Evolutionary conservation across 2,113 vertebrate species (phyloP).

Genomic region (Anser brachyrhynchus): DNA sequence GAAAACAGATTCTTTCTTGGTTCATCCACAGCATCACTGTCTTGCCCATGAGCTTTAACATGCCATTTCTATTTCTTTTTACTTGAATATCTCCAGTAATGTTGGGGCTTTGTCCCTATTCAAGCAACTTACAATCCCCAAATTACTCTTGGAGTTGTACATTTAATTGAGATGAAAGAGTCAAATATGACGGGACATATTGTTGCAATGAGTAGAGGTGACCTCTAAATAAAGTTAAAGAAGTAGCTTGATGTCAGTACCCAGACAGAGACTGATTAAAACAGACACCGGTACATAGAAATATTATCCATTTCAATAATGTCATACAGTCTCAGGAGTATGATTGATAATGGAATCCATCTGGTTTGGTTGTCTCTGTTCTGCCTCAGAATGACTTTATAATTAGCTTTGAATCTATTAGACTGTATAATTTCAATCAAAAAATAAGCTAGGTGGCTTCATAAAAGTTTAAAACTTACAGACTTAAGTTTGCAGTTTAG

Average conservation of each 20-base stretch:
- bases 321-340: neutral
- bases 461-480: neutral
- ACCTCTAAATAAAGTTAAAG: neutral
- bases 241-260: neutral
- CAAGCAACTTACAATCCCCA: neutral
- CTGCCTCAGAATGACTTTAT: slow-evolving; percentile 15
- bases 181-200: neutral
- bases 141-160: neutral
- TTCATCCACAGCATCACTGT: neutral
- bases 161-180: neutral
- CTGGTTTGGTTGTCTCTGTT: slow-evolving; percentile 53
- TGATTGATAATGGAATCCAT: slow-evolving; percentile 29
- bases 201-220: neutral
- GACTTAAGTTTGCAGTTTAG: neutral
- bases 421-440: neutral
- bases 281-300: neutral
- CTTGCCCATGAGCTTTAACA: neutral
- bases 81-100: neutral
- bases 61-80: neutral
- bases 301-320: slow-evolving; percentile 52
- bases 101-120: neutral
- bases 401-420: slow-evolving; percentile 43
- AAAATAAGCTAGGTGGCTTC: neutral
- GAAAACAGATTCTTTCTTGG: neutral
- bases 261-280: slow-evolving; percentile 13